phyloP scores from a whole-genome alignment of 2,888 invertebrate genomes.

The Sesia apiformis region DNA sequence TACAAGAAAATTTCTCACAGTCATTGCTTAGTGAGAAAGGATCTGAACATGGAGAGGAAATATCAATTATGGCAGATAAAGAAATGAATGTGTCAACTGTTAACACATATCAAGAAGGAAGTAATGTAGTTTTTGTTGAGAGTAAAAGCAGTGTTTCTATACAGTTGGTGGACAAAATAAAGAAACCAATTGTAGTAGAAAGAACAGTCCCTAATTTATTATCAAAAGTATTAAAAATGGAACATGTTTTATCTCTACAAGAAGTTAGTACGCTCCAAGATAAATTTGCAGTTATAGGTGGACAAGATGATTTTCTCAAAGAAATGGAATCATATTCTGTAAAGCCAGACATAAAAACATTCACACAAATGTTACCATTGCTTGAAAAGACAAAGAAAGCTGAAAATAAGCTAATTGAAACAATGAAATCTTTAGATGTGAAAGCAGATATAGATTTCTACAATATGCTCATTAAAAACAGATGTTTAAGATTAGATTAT shows the following conservation, averaged over 20 bases:
- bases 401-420: conserved; percentile 79
- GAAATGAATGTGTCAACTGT: not conserved
- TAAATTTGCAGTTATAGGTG: conserved; percentile 86
- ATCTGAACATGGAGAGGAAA: not conserved
- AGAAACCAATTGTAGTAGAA: conserved; percentile 6
- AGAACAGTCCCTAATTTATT: conserved; percentile 79
- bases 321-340: conserved; percentile 81
- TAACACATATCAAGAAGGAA: not conserved
- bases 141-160: conserved; percentile 4
- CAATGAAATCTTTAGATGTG: conserved; percentile 75
- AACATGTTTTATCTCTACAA: conserved; percentile 74
- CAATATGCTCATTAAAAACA: conserved; percentile 89
- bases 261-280: conserved; percentile 77
- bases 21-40: not conserved
- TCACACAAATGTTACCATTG: conserved; percentile 83
- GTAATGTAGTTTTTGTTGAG: not conserved
- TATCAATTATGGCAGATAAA: not conserved
- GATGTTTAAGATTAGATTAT: conserved; percentile 81
- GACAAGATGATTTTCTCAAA: conserved; percentile 81
- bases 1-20: not conserved
- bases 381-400: conserved; percentile 78
- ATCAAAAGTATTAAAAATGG: conserved; percentile 72
- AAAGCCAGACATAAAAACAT: conserved; percentile 84
- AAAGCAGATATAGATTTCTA: conserved; percentile 87
- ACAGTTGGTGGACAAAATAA: conserved; percentile 6